These are phyloP conservation scores for Pandemis cinnamomeana DNA, from an alignment of 2,888 invertebrate species.

Conservation along the genomic window DNA sequence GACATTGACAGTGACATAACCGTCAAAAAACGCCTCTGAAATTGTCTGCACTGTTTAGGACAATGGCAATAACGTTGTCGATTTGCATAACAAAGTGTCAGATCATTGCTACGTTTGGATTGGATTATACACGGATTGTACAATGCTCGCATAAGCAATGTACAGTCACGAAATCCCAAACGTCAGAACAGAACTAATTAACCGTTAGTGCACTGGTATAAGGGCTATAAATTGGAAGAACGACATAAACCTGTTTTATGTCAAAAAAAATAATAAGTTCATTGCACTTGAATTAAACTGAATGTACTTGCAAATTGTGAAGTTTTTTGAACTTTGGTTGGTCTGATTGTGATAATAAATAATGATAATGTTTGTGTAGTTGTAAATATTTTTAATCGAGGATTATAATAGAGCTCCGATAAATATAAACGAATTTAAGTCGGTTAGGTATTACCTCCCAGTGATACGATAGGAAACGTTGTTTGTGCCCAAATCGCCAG, in stretches of 20 bases:
- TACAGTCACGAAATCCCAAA: background rate
- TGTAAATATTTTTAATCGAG: slow-evolving; percentile 1
- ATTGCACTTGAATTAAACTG: background rate
- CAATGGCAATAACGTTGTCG: background rate
- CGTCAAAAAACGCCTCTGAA: no score
- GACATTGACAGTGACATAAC: background rate
- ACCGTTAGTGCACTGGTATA: background rate
- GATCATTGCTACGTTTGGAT: background rate
- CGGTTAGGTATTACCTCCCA: background rate
- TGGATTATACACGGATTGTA: background rate
- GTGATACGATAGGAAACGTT: background rate
- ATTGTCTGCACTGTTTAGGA: background rate
- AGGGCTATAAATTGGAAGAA: background rate
- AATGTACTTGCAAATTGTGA: no score
- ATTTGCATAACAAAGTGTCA: background rate
- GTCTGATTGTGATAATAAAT: background rate
- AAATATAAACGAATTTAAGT: background rate
- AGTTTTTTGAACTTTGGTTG: slow-evolving; percentile 8
- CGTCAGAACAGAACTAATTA: background rate
- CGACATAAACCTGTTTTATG: background rate
- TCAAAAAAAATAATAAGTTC: slow-evolving; percentile 7
- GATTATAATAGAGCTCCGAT: background rate
- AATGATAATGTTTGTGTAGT: background rate
- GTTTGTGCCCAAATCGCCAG: background rate
- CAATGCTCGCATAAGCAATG: background rate